Evolutionary conservation across 2,797 vertebrate species (phyloP).

Genomic region (Pelochelys cantorii): DNA sequence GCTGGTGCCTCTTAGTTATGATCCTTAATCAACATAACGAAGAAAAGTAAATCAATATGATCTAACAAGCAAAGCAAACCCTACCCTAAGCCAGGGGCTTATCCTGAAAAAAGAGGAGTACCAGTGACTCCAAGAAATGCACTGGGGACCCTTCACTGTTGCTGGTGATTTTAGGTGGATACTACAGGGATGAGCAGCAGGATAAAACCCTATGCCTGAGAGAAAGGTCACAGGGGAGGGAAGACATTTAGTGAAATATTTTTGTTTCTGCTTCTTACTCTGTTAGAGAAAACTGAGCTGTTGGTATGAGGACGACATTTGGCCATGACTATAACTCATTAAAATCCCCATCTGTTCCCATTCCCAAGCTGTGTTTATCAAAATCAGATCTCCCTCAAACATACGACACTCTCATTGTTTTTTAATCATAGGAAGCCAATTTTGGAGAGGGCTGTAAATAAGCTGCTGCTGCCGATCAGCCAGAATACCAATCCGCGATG

Average conservation of each 20-base stretch:
- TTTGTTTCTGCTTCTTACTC: conserved; percentile 42
- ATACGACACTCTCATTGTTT: neutral
- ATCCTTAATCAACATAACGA: neutral
- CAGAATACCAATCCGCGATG: neutral
- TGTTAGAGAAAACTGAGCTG: conserved; percentile 36
- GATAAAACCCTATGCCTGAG: neutral
- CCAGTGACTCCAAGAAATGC: neutral
- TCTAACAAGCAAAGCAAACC: neutral
- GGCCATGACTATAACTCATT: conserved; percentile 39
- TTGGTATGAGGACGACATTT: conserved; percentile 49
- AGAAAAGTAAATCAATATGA: fast-evolving
- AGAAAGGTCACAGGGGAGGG: conserved; percentile 13
- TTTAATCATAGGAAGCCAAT: neutral
- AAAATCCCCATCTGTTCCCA: conserved; percentile 53
- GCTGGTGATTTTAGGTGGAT: neutral
- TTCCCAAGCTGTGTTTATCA: conserved; percentile 24
- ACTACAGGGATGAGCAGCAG: conserved; percentile 35
- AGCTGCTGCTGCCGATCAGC: conserved; percentile 33
- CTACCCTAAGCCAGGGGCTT: neutral
- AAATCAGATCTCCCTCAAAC: conserved; percentile 60
- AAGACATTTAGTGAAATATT: conserved; percentile 50
- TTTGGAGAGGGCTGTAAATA: conserved; percentile 51
- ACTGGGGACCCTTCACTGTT: fast-evolving
- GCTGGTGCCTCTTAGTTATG: neutral
- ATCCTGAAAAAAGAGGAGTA: neutral